A percentile compares a stretch with the other conserved stretches of the same genome.
phyloP scores from a whole-genome alignment of 1,140 invertebrate species.

The Drosophila pseudoananassae region DNA sequence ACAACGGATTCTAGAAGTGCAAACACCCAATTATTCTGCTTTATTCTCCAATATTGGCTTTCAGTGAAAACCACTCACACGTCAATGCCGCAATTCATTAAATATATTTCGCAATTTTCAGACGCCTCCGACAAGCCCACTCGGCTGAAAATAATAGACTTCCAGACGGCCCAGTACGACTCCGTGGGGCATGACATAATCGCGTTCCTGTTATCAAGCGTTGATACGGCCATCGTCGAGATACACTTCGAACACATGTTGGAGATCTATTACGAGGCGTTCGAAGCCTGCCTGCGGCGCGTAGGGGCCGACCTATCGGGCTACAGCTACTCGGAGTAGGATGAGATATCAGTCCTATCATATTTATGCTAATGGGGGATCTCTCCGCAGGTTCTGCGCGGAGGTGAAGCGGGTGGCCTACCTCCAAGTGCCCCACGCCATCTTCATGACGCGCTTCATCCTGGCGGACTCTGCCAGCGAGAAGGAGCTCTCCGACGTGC shows the following conservation, averaged over 20 bases:
- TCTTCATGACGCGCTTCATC: constrained; percentile 76
- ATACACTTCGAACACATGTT: constrained; percentile 84
- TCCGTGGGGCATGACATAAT: constrained; percentile 86
- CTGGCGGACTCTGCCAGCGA: constrained; percentile 49
- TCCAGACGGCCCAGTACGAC: constrained; percentile 86
- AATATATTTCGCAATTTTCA: constrained; percentile 11
- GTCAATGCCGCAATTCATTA: too few species aligned
- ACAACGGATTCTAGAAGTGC: too few species aligned
- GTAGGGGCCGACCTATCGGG: constrained; percentile 43
- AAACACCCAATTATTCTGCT: too few species aligned
- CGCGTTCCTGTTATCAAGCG: constrained; percentile 86
- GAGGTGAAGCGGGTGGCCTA: constrained; percentile 66
- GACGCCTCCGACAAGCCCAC: constrained; percentile 67
- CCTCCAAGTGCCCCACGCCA: constrained; percentile 68
- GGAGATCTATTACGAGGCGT: constrained; percentile 85
- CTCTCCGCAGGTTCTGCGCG: constrained; percentile 49
- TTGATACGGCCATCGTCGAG: constrained; percentile 82
- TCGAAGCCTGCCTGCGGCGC: constrained; percentile 76
- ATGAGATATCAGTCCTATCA: background rate
- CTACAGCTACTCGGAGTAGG: constrained; percentile 59
- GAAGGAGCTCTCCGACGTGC: constrained; percentile 41
- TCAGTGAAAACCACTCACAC: too few species aligned
- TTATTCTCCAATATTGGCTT: too few species aligned
- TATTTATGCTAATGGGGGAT: background rate
- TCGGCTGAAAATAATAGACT: constrained; percentile 87